Evolutionary conservation across 2,797 vertebrate species (phyloP), one percentile per base, ranked within the genome.

Genomic region (Darevskia mixta): DNA sequence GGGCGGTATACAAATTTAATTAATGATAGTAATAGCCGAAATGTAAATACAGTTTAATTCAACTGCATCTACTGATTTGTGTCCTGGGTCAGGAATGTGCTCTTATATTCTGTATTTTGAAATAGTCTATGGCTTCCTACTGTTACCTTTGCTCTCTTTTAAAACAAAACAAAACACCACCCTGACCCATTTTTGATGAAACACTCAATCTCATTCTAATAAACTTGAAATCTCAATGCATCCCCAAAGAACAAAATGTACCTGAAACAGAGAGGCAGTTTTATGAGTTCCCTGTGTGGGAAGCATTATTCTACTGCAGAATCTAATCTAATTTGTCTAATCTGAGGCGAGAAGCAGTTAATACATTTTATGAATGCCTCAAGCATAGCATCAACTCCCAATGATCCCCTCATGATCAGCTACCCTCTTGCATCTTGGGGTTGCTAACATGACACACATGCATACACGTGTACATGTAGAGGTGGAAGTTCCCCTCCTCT

Each of bases 191-290:
- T 80, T 93, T 93, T 90, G 95, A 82, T 87, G 13, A 79, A 86
- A 66, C 88, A 79, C 90, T 85, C 69, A 85, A 88, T 55, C 23
- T 29, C 32, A 79, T 67, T 45, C 13, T 66, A 20, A 38, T 61
- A 45, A 64, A 73, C 13, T 45, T 76, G 43, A 76, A 75, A 49
- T 67, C 13, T 45, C 43, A 58, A 83, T 55, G 18, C 11, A 78
- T 10, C 27, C 49, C 43, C 13, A 18, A 77, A 82, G 17, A 43
- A 80, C 81, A 87, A 90, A 78, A 61, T 89, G 79, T 91, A 94
- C 83, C 91, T 91, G 95, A 92, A 92, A 92, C 92, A 41, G 94
- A 96, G 95, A 95, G 96, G 92, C 88, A 73, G 79, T 88, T 94
- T 95, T 89, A 87, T 79, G 79, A 83, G 90, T 88, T 84, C 77